Base-by-base conservation (phyloP, 2,888 invertebrate genomes). In the Xanthia icteritia region DNA sequence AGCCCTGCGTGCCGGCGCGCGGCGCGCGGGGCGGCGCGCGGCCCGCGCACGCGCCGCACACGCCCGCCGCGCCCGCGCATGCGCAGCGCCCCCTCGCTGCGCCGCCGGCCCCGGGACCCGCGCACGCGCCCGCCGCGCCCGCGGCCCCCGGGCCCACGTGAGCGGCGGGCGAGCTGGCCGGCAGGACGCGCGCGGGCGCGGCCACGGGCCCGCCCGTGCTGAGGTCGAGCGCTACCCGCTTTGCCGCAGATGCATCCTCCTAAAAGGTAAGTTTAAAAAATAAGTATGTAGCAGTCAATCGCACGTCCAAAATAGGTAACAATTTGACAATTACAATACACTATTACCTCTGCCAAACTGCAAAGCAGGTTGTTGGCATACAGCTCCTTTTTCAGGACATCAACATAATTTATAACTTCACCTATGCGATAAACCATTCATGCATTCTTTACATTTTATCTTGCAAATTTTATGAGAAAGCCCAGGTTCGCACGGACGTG, bases 1-100 rank as follows among this genome's bases (percentile, higher is more conserved):
- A 99, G 56, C 99, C 99, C 73, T 99, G 98, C 65, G 99, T 99
- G 82, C 99, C 99, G 73, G 99, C 99, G 89, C 99, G 96, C 6
- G 98, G 97, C 13, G 98, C 99, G 71, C 97, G 97, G 86, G 98
- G 97, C 69, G 97, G 96, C 83, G 97, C 97, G 89, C 97, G 97
- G 61, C 97, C 94, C 58, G 97, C 96, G 94, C 99, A 99, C 54
- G 98, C 97, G 56, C 97, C 96, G 92, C 95, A 97, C 92, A 97
- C 97, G 23, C 97, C 98, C 90, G 82, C 88, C 76, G 96, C 97
- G 93, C 98, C 98, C 76, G 95, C 96, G 93, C 98, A 98, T 88
- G 95, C 96, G 90, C 93, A 92, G 94, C 95, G 23, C 89, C 97
- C 89, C 97, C 97, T 64, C 97, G 94, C 39, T 54, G 97, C 96